phyloP scores from a whole-genome alignment of 2,888 invertebrate species.

The Ectemnius lituratus region DNA sequence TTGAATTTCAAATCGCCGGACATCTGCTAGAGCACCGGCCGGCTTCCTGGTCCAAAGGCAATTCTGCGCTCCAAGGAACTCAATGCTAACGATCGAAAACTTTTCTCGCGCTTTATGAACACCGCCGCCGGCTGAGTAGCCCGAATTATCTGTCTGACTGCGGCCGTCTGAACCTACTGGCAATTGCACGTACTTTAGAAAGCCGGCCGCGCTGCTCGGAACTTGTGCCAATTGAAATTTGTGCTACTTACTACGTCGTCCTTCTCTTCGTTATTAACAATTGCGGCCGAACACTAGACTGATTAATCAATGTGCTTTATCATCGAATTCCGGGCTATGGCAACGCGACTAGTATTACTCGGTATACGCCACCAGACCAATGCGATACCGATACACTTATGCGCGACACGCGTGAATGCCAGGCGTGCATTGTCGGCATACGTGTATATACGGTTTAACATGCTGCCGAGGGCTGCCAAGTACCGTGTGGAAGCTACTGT shows the following conservation, averaged over 20 bases:
- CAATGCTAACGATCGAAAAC: constrained; percentile 48
- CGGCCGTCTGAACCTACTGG: no score
- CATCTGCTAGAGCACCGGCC: constrained; percentile 2
- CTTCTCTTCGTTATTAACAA: no score
- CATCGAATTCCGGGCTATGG: constrained; percentile 22
- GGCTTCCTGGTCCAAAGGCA: constrained; percentile 28
- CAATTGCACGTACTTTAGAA: no score
- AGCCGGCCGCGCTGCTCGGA: no score
- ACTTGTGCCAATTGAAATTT: no score
- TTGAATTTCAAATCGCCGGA: constrained; percentile 60
- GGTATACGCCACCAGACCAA: constrained; percentile 16
- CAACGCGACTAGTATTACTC: constrained; percentile 25
- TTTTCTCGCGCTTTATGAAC: constrained; percentile 15
- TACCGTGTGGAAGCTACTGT: constrained; percentile 1
- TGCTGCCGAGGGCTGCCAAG: background rate
- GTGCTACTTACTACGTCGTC: no score
- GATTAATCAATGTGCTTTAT: no score
- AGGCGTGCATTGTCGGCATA: background rate
- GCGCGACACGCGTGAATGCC: background rate
- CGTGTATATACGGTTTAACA: constrained; percentile 17
- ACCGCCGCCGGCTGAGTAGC: background rate
- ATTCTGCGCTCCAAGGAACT: constrained; percentile 30
- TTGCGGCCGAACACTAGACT: no score
- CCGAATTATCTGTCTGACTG: no score
- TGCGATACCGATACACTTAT: constrained; percentile 20